These are phyloP conservation scores for Rhorus exstirpatorius DNA, from an alignment of 2,888 invertebrate species.

Conservation along the genomic window DNA sequence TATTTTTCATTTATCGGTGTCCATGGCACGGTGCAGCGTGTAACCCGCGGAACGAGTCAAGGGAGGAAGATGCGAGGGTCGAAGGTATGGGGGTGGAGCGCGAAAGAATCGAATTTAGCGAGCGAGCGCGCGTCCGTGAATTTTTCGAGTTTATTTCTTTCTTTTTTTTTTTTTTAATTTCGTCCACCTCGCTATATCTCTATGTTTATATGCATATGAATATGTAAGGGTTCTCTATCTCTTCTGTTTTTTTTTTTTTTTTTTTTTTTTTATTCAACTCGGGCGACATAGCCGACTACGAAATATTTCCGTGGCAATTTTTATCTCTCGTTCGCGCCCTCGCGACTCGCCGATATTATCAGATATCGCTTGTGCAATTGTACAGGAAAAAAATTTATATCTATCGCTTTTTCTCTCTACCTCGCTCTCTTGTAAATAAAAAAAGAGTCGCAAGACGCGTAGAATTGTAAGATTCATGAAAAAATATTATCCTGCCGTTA, in stretches of 20 bases:
- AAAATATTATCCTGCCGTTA: too few species aligned
- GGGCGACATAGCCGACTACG: slow-evolving; percentile 41
- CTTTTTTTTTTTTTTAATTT: slow-evolving; percentile 56
- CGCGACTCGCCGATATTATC: slow-evolving; percentile 42
- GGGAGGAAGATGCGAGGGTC: neutral
- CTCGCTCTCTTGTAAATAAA: slow-evolving; percentile 37
- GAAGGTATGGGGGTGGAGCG: slow-evolving; percentile 38
- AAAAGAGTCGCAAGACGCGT: too few species aligned
- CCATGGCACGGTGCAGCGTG: too few species aligned
- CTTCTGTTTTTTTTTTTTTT: slow-evolving; percentile 32
- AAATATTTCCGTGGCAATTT: slow-evolving; percentile 64
- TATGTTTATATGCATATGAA: neutral
- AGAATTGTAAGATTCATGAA: too few species aligned
- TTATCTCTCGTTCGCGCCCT: slow-evolving; percentile 37
- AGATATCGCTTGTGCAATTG: slow-evolving; percentile 47
- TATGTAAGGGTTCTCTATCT: neutral
- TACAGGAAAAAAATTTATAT: slow-evolving; percentile 37
- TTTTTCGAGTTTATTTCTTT: slow-evolving; percentile 67
- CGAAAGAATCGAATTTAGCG: slow-evolving; percentile 49
- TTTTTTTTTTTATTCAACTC: slow-evolving; percentile 52
- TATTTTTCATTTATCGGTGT: slow-evolving; percentile 82
- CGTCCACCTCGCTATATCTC: slow-evolving; percentile 14
- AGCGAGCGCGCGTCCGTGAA: slow-evolving; percentile 44
- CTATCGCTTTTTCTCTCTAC: neutral
- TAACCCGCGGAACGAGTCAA: too few species aligned